phyloP scores from a whole-genome alignment of 1,140 invertebrate species.

The Drosophila tani region DNA sequence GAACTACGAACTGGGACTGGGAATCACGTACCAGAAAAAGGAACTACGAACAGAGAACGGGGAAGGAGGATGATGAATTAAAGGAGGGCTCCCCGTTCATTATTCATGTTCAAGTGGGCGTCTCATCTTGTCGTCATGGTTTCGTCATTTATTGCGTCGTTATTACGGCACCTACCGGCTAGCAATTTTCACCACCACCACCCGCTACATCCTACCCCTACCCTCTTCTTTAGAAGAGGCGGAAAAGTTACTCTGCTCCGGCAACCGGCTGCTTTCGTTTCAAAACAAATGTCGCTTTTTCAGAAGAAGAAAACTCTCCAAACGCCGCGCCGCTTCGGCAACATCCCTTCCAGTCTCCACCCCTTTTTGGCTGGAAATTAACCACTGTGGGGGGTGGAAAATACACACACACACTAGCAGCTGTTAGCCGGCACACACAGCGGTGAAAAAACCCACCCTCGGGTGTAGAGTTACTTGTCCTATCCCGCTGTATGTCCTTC shows the following conservation, averaged over 20 bases:
- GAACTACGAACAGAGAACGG: background rate
- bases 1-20: background rate
- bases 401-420: conserved; percentile 53
- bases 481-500: conserved; percentile 62
- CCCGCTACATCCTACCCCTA: background rate
- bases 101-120: conserved; percentile 80
- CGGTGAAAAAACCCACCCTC: conserved; percentile 55
- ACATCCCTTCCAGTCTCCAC: conserved; percentile 62
- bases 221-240: background rate
- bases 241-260: conserved; percentile 34
- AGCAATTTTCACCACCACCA: conserved; percentile 28
- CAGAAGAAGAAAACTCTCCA: conserved; percentile 18
- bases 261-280: conserved; percentile 65
- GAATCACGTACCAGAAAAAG: conserved; percentile 2
- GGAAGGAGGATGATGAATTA: conserved; percentile 11
- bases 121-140: conserved; percentile 75
- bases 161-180: conserved; percentile 70
- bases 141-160: conserved; percentile 82
- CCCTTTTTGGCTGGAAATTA: conserved; percentile 21
- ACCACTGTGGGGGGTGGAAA: conserved; percentile 59
- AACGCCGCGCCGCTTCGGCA: conserved; percentile 11
- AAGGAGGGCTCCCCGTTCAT: conserved; percentile 35
- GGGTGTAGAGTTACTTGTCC: conserved; percentile 53
- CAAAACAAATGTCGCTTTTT: conserved; percentile 73
- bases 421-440: conserved; percentile 53